Evolutionary conservation across 2,888 invertebrate species (phyloP).

Genomic region (Hybos culiciformis): DNA sequence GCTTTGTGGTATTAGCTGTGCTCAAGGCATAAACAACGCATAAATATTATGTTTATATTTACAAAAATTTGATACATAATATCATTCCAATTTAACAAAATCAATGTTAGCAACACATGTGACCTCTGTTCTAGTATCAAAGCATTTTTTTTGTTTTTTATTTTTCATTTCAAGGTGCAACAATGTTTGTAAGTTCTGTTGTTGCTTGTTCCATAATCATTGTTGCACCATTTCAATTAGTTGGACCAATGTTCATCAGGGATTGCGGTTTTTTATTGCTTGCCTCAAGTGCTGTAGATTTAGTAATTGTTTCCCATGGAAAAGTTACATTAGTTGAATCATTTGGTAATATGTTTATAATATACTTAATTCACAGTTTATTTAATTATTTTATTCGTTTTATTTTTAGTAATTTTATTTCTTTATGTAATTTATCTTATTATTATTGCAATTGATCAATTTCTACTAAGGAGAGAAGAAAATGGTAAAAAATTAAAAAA

Average conservation of each 20-base stretch:
- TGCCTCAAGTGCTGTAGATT: slow-evolving; percentile 17
- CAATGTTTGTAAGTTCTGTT: slow-evolving; percentile 45
- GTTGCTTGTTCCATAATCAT: slow-evolving; percentile 44
- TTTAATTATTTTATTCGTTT: neutral
- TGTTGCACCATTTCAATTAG: slow-evolving; percentile 38
- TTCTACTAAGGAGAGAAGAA: neutral
- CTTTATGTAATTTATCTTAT: neutral
- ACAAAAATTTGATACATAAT: no score
- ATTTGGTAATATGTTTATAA: slow-evolving; percentile 8
- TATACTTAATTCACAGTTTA: neutral
- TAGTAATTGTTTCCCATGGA: slow-evolving; percentile 15
- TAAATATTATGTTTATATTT: no score
- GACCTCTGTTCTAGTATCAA: no score
- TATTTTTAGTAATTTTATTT: neutral
- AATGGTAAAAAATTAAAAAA: neutral
- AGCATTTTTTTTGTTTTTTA: no score
- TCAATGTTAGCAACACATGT: no score
- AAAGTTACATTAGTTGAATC: slow-evolving; percentile 16
- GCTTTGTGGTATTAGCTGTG: no score
- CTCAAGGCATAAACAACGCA: no score
- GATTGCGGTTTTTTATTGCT: slow-evolving; percentile 21
- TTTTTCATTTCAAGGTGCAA: no score
- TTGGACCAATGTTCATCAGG: slow-evolving; percentile 15
- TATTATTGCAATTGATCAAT: neutral
- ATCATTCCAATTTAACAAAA: no score